Evolutionary conservation across 2,888 invertebrate species (phyloP), one percentile per base, ranked within the genome.

Genomic region (Trimorus sp.): DNA sequence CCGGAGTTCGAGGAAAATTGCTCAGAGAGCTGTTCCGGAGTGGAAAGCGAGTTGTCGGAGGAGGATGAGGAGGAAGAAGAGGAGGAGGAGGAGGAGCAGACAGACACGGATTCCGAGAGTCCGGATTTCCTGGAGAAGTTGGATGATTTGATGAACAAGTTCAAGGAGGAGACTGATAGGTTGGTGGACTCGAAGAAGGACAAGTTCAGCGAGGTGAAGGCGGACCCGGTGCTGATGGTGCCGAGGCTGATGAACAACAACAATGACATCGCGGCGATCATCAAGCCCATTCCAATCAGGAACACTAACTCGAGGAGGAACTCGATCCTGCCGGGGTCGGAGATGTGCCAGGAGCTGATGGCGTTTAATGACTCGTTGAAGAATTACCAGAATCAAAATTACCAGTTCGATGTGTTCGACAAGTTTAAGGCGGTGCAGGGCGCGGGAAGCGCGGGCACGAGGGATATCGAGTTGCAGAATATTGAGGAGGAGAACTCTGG

Each of bases 81-180:
- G 40, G 40, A 40, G 40, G 93, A 86, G 14, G 93, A 93, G 68
- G 93, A 93, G 65, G 91, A 91, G 6, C 92, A 92, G 7, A 90
- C 89, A 36, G 93, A 93, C 77, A 93, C 92, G 68, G 93, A 93
- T 85, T 89, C 91, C 6, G 94, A 95, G 86, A 94, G 94, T 82
- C 94, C 95, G 56, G 94, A 95, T 83, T 94, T 96, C 83, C 93
- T 94, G 80, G 96, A 96, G 82, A 96, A 95, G 89, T 92, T 96
- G 15, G 95, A 95, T 81, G 94, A 94, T 81, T 93, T 94, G 63
- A 95, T 96, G 94, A 94, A 94, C 74, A 94, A 94, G 86, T 95
- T 97, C 88, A 94, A 94, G 86, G 92, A 93, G 53, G 95, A 95
- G 89, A 96, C 96, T 84, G 96, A 97, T 90, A 93, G 93, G 83